Base-by-base conservation (phyloP, 2,113 vertebrate species). In the Potamarius usumacintae region DNA sequence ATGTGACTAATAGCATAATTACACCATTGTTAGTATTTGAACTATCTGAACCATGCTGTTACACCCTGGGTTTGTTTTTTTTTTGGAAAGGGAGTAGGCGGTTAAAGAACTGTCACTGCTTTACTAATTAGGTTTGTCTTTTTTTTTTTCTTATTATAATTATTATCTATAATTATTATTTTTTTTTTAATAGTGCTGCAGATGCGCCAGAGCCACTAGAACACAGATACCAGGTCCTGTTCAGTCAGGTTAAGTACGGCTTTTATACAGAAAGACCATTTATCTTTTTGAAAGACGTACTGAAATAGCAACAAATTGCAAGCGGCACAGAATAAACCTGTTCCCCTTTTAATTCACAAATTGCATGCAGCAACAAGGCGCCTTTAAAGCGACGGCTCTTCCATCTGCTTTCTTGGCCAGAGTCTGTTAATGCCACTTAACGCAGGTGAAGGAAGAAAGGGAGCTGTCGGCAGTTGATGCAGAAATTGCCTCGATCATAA, bases 401-500 rank as follows among this genome's bases (percentile, higher is more conserved):
- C 42, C 74, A 80, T 84, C 71, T 88, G 82, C 76, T 69, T 86
- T 60, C 72, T 79, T 82, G 57, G 85, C 76, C 25, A 5, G 79
- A 84, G 74, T 65, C 25, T 67, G 89, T 62, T 78, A 88, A 85
- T 18, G 87, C 14, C 52, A 15, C 74, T 83, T 88, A 85, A 81
- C 62, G 74, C 69, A 83, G 60, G 77, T 85, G 72, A 77, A 86
- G 71, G 87, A 86, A 87, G 71, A 90, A 87, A 85, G 67, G 67
- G 80, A 71, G 60, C 90, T 83, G 83, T 91, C 81, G 72, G 58
- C 71, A 67, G 52, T 74, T 90, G 87, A 89, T 91, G 86, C 71
- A 86, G 78, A 91, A 91, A 90, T 90, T 87, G 62, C 67, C 84
- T 87, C 27, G 67, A 60, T 89, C 89, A 84, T 58, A 81, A 71